Evolutionary conservation across 1,140 invertebrate species (phyloP).

Genomic region (Cotesia vestalis): DNA sequence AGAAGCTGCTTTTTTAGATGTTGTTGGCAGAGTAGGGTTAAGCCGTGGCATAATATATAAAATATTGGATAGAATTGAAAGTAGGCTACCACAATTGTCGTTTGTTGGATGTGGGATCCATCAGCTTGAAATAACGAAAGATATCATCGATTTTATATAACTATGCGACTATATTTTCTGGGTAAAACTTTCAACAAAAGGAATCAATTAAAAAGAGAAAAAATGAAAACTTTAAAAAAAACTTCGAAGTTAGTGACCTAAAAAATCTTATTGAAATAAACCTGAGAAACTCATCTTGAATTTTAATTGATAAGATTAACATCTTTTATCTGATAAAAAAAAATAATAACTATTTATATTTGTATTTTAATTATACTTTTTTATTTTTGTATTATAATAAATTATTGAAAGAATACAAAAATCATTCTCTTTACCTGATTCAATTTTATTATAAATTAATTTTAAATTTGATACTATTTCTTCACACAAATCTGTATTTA

Average conservation of each 20-base stretch:
- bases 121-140: neutral
- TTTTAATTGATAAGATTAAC: too few species aligned
- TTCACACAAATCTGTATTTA: too few species aligned
- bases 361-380: too few species aligned
- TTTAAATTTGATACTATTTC: too few species aligned
- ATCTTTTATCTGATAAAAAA: neutral
- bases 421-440: too few species aligned
- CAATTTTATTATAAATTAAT: too few species aligned
- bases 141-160: neutral
- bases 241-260: neutral
- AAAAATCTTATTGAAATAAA: neutral
- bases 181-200: neutral
- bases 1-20: constrained; percentile 9
- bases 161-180: constrained; percentile 4
- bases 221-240: neutral
- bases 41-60: constrained; percentile 10
- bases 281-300: neutral
- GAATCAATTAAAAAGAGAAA: constrained; percentile 10
- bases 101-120: constrained; percentile 4
- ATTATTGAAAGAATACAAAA: too few species aligned
- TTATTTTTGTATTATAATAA: too few species aligned
- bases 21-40: constrained; percentile 10
- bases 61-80: neutral
- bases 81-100: neutral
- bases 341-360: too few species aligned